A percentile compares a stretch with the other conserved stretches of the same genome.
Evolutionary conservation across 2,888 invertebrate species (phyloP).

Genomic region (Stramonita haemastoma): DNA sequence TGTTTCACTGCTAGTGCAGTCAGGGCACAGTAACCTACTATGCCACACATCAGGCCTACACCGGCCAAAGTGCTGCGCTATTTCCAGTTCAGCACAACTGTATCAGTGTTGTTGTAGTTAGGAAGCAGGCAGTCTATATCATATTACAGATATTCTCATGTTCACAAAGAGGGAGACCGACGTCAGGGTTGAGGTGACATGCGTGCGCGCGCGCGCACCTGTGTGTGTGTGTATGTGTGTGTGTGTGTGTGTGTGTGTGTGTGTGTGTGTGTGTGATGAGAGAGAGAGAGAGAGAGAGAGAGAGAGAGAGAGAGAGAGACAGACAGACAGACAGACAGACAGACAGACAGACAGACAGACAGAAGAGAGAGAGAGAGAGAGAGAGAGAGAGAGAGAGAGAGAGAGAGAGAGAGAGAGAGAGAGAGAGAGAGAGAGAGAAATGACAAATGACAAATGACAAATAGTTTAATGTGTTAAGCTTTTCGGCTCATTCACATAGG

Average conservation of each 20-base stretch:
- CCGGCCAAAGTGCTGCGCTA: neutral
- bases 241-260: neutral
- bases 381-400: too few species aligned
- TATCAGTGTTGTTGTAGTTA: neutral
- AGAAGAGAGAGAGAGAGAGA: too few species aligned
- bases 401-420: too few species aligned
- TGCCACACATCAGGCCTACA: neutral
- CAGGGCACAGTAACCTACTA: neutral
- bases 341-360: neutral
- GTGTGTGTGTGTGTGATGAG: neutral
- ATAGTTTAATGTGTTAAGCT: too few species aligned
- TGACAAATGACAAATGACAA: too few species aligned
- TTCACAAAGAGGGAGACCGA: neutral
- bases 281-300: conserved; percentile 25
- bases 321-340: conserved; percentile 15
- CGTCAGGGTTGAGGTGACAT: neutral
- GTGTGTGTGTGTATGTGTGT: neutral
- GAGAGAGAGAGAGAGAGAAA: too few species aligned
- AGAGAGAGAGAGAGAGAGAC: conserved; percentile 20
- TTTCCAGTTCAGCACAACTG: neutral
- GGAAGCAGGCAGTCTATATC: neutral
- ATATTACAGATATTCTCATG: neutral
- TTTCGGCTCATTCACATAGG: too few species aligned
- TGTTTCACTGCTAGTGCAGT: neutral
- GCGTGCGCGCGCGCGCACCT: neutral